A percentile compares a stretch with the other conserved stretches of the same genome.
Evolutionary conservation across 92 coral and sea anemone species (phyloP).

Genomic region (Porites lobata): DNA sequence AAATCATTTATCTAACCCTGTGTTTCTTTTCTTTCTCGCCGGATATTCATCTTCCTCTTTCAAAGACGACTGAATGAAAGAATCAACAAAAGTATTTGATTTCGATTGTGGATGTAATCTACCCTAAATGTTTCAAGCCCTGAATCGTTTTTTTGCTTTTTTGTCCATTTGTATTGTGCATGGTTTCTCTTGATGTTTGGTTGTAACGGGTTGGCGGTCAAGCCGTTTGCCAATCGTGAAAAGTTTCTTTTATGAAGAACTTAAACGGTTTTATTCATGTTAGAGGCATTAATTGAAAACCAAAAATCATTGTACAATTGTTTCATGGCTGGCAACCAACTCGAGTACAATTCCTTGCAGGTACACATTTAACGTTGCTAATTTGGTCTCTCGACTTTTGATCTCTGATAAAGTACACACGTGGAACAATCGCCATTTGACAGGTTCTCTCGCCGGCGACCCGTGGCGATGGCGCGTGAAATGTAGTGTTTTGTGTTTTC

Average conservation of each 20-base stretch:
- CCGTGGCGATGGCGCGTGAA: neutral
- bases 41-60: neutral
- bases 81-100: slow-evolving; percentile 33
- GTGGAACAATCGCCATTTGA: slow-evolving; percentile 16
- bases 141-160: neutral
- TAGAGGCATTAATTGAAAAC: slow-evolving; percentile 15
- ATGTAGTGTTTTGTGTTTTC: slow-evolving; percentile 10
- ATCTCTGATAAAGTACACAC: slow-evolving; percentile 41
- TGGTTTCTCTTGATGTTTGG: too few relatives aligned
- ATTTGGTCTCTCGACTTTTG: slow-evolving; percentile 47
- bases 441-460: slow-evolving; percentile 11
- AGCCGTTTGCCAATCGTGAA: neutral
- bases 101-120: slow-evolving; percentile 18
- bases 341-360: slow-evolving; percentile 26
- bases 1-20: slow-evolving; percentile 9
- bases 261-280: neutral
- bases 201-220: neutral
- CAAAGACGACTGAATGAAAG: neutral
- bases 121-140: neutral
- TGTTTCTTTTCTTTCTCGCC: slow-evolving; percentile 33
- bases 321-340: slow-evolving; percentile 2
- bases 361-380: slow-evolving; percentile 18
- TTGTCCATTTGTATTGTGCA: neutral
- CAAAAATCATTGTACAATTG: slow-evolving; percentile 23
- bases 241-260: neutral